A percentile compares a stretch with the other conserved stretches of the same genome.
These are phyloP conservation scores for Crotalus horridus DNA, from an alignment of 2,113 vertebrate genomes.

Conservation along the genomic window DNA sequence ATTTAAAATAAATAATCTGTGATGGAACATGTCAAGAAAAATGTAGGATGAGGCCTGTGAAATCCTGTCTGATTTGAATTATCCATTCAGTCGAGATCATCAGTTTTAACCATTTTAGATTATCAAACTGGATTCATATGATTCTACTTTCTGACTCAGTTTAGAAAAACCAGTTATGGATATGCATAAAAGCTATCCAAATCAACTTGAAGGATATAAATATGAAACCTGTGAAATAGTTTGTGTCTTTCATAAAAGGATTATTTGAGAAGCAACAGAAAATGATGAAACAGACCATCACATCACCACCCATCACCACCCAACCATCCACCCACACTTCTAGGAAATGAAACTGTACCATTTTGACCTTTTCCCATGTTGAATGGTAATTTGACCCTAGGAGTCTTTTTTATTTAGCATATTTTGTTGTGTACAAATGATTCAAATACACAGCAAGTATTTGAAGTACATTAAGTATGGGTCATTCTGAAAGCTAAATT, in stretches of 20 bases:
- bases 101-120: neutral
- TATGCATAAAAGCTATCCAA: neutral
- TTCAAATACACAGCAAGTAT: neutral
- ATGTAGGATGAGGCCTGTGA: neutral
- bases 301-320: neutral
- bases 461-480: neutral
- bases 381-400: neutral
- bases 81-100: neutral
- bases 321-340: neutral
- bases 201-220: neutral
- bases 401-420: neutral
- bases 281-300: neutral
- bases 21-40: neutral
- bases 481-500: neutral
- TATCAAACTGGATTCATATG: neutral
- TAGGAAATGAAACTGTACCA: neutral
- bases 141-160: neutral
- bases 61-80: neutral
- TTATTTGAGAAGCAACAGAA: neutral
- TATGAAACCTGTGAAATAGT: neutral
- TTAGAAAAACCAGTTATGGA: neutral
- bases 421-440: neutral
- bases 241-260: neutral
- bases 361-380: neutral
- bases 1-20: neutral